Percentiles rank a stretch among this genome's conserved stretches.
Evolutionary conservation across 2,888 invertebrate genomes (phyloP).

Genomic region (Caenorhabditis macrosperma): DNA sequence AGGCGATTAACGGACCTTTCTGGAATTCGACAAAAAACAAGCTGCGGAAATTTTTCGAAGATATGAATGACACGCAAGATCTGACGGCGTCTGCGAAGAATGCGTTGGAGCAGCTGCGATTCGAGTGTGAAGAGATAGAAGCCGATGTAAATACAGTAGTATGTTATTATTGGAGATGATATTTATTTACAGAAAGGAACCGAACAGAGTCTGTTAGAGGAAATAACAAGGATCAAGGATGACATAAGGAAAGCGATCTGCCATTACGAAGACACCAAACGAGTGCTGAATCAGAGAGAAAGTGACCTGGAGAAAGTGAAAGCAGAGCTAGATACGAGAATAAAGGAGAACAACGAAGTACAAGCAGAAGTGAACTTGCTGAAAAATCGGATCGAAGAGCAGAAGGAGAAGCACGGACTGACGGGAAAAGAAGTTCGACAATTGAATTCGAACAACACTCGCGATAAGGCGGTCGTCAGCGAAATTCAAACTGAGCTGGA

Average conservation of each 20-base stretch:
- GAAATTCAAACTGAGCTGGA: slow-evolving; percentile 23
- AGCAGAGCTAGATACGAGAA: not conserved
- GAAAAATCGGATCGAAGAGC: slow-evolving; percentile 31
- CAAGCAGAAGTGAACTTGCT: slow-evolving; percentile 18
- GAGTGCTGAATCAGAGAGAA: not conserved
- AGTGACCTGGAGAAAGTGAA: not conserved
- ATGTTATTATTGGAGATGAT: not conserved
- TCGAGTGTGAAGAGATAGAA: slow-evolving; percentile 49
- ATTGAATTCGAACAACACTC: slow-evolving; percentile 32
- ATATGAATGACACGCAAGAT: slow-evolving; percentile 18
- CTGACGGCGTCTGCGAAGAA: not conserved
- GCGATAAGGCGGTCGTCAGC: slow-evolving; percentile 14
- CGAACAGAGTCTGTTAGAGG: slow-evolving; percentile 17
- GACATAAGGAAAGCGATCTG: slow-evolving; percentile 38
- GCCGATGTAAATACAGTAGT: slow-evolving; percentile 19
- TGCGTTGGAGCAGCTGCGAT: slow-evolving; percentile 18
- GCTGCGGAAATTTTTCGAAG: slow-evolving; percentile 12
- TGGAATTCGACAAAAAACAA: not conserved
- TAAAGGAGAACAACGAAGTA: slow-evolving; percentile 1
- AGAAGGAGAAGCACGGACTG: slow-evolving; percentile 31
- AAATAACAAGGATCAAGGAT: slow-evolving; percentile 25
- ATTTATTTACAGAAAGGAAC: slow-evolving; percentile 29
- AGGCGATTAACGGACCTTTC: not conserved
- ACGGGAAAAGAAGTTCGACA: slow-evolving; percentile 46
- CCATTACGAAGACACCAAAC: not conserved